A percentile compares a stretch with the other conserved stretches of the same genome.
Evolutionary conservation across 2,797 vertebrate species (phyloP).

Genomic region (Rhyacichthys aspro): DNA sequence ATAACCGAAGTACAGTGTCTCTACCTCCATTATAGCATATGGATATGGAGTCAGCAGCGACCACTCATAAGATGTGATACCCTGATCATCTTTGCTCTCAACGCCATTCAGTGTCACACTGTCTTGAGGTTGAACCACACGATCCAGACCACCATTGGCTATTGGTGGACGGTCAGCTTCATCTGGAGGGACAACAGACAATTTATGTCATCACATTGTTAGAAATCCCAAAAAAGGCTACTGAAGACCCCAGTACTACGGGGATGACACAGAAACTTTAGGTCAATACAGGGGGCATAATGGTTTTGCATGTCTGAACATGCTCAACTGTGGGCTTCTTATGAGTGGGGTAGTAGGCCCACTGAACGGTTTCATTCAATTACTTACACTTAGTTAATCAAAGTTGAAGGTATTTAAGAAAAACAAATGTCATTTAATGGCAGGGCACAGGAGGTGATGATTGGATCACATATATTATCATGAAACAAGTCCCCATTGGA

Average conservation of each 20-base stretch:
- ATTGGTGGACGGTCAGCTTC: conserved; percentile 76
- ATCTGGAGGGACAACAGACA: conserved; percentile 39
- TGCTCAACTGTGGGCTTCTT: conserved; percentile 26
- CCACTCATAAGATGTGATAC: conserved; percentile 81
- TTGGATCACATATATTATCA: no score
- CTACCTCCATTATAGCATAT: conserved; percentile 80
- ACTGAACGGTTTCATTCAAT: no score
- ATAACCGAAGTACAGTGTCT: neutral
- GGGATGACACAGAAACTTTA: conserved; percentile 26
- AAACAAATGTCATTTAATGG: no score
- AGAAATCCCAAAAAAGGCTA: neutral
- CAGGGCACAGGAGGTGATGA: no score
- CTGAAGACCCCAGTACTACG: neutral
- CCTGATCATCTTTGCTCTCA: conserved; percentile 81
- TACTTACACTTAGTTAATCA: no score
- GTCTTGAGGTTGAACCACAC: conserved; percentile 87
- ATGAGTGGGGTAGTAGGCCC: no score
- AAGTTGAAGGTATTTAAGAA: no score
- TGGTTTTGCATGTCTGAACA: no score
- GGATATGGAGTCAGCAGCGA: conserved; percentile 68
- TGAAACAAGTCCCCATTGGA: no score
- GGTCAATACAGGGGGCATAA: conserved; percentile 7
- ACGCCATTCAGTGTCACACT: conserved; percentile 81
- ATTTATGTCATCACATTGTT: neutral
- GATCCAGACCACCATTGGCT: conserved; percentile 80